Conservation (phyloP, 2,888 invertebrate species). For the Gymnoscelis rufifasciata region DNA sequence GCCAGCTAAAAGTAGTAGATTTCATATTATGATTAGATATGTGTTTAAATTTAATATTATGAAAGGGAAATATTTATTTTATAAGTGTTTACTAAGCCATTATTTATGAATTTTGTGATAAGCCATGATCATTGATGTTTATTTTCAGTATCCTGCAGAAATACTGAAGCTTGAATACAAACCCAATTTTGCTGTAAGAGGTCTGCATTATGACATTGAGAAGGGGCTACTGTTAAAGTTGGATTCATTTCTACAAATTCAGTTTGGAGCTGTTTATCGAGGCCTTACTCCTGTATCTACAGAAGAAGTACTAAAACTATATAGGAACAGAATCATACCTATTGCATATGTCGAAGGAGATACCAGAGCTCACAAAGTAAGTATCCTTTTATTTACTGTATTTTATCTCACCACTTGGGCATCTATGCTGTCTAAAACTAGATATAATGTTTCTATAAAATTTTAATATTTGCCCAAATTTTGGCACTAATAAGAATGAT, state of each 20-base stretch:
- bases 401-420: too few relatives aligned
- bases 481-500: too few relatives aligned
- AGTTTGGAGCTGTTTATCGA: conserved; percentile 94
- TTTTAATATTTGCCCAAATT: too few relatives aligned
- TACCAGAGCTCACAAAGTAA: conserved; percentile 84
- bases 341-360: conserved; percentile 92
- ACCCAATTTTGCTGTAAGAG: conserved; percentile 96
- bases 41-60: too few relatives aligned
- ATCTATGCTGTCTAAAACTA: too few relatives aligned
- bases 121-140: conserved; percentile 13
- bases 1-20: too few relatives aligned
- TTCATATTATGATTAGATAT: too few relatives aligned
- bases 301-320: conserved; percentile 90
- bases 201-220: conserved; percentile 98
- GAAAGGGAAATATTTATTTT: too few relatives aligned
- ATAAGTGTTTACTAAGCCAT: too few relatives aligned
- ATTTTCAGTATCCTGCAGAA: conserved; percentile 91
- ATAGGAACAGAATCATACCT: conserved; percentile 91
- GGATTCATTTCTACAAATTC: conserved; percentile 97
- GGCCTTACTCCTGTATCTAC: conserved; percentile 89
- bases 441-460: too few relatives aligned
- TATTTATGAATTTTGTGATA: too few relatives aligned
- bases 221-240: conserved; percentile 95
- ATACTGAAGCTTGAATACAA: conserved; percentile 90
- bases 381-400: too few relatives aligned